A percentile compares a stretch with the other conserved stretches of the same genome.
Evolutionary conservation across 2,888 invertebrate species (phyloP).

Genomic region (Rotaria socialis): DNA sequence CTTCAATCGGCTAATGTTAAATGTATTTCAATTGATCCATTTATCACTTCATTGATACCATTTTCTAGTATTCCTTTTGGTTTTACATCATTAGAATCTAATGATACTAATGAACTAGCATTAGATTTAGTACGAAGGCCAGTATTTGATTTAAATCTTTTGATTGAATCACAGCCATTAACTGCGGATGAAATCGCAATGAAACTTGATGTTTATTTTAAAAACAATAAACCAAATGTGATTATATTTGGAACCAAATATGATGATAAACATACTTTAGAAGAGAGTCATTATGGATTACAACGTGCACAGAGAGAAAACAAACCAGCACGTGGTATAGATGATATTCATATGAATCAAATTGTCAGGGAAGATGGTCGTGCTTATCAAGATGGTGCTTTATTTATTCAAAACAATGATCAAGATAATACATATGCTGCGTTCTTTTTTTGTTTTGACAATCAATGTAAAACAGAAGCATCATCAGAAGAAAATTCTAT

Average conservation of each 20-base stretch:
- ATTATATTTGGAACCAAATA: constrained; percentile 33
- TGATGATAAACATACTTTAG: neutral
- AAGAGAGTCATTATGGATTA: neutral
- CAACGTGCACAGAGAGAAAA: neutral
- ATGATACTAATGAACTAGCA: neutral
- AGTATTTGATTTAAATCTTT: neutral
- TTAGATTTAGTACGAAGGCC: neutral
- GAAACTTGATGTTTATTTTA: neutral
- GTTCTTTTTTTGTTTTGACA: neutral
- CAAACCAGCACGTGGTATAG: constrained; percentile 10
- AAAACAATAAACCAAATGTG: neutral
- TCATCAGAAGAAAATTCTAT: neutral
- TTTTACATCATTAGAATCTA: neutral
- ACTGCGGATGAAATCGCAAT: neutral
- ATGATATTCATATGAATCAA: constrained; percentile 36
- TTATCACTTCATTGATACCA: neutral
- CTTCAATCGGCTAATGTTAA: constrained; percentile 10
- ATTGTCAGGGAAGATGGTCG: neutral
- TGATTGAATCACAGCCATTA: neutral
- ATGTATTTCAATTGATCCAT: constrained; percentile 2
- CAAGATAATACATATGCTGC: neutral
- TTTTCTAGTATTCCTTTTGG: neutral
- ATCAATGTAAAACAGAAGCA: constrained; percentile 9
- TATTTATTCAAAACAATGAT: constrained; percentile 1
- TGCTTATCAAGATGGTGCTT: constrained; percentile 31